Evolutionary conservation across 1,140 invertebrate genomes (phyloP), one percentile per base, ranked within the genome.

Genomic region (Drosophila pseudoananassae): DNA sequence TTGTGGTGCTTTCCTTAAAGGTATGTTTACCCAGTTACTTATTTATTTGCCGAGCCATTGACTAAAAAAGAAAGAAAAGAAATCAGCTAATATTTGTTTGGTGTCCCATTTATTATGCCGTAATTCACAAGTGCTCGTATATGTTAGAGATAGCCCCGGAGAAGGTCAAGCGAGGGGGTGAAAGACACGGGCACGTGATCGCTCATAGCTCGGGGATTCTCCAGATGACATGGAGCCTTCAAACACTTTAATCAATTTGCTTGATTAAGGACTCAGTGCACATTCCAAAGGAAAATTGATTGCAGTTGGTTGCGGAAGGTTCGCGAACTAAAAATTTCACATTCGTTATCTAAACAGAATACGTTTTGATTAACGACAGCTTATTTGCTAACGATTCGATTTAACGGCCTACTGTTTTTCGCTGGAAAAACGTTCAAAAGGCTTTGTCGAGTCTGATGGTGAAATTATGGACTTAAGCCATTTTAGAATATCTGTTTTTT

Each of bases 101-200:
- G 65, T 53, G 55, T 51, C 64, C 50, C 76, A 80, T 84, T 85
- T 69, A 68, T 80, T 85, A 63, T 72, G 51, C 58, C 54, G 61
- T 87, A 82, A 85, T 89, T 84, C 79, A 78, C 70, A 79, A 89
- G 66, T 84, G 76, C 70, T 79, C 63, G 56, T 88, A 76, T 69
- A 64, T 84, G 76, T 78, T 79, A 87, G 25, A 69, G 83, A 89
- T 87, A 90, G 75, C 50, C 59, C 46, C 49, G 31, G 65, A 51
- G 56, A 69, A 69, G 66, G 66, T 69, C 51, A 56, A 49, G 45
- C 25, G 25, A 38, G 51, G 64, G 45, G 51, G 40, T 64, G 52
- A 56, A 52, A 47, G 53, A 31, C 64, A 25, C 43, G n/a, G 33
- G 56, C 78, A 83, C 79, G 78, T 78, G 78, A 83, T 71, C 49